Evolutionary conservation across 2,113 vertebrate genomes (phyloP).

Genomic region (Panthera tigris): DNA sequence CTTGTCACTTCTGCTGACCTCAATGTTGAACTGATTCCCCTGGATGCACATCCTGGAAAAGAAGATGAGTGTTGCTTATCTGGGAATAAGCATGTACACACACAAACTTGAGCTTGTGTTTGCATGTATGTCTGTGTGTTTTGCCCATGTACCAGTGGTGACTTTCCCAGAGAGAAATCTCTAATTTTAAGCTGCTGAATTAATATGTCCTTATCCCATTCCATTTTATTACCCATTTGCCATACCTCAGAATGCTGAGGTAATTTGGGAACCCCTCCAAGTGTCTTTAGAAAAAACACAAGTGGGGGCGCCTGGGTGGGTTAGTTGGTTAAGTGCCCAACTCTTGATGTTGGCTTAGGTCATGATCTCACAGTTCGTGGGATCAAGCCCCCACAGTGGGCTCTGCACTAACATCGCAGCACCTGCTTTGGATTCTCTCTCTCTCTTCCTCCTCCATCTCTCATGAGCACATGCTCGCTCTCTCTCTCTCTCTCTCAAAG

Average conservation of each 20-base stretch:
- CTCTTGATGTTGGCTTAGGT: too few species aligned
- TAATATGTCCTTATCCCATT: background rate
- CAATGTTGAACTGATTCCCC: constrained; percentile 65
- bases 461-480: too few species aligned
- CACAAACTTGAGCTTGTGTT: background rate
- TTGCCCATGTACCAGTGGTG: fast-evolving
- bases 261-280: background rate
- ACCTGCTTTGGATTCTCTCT: too few species aligned
- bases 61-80: background rate
- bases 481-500: too few species aligned
- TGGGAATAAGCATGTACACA: fast-evolving
- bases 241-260: background rate
- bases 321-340: too few species aligned
- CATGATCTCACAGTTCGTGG: too few species aligned
- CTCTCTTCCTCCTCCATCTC: too few species aligned
- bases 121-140: background rate
- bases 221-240: background rate
- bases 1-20: constrained; percentile 80
- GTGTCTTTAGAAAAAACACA: background rate
- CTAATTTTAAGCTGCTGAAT: background rate
- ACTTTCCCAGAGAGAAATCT: background rate
- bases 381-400: too few species aligned
- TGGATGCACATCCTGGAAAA: constrained; percentile 81
- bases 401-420: too few species aligned
- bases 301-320: too few species aligned